A percentile compares a stretch with the other conserved stretches of the same genome.
Evolutionary conservation across 2,113 vertebrate species (phyloP).

Genomic region (Ornithorhynchus anatinus): DNA sequence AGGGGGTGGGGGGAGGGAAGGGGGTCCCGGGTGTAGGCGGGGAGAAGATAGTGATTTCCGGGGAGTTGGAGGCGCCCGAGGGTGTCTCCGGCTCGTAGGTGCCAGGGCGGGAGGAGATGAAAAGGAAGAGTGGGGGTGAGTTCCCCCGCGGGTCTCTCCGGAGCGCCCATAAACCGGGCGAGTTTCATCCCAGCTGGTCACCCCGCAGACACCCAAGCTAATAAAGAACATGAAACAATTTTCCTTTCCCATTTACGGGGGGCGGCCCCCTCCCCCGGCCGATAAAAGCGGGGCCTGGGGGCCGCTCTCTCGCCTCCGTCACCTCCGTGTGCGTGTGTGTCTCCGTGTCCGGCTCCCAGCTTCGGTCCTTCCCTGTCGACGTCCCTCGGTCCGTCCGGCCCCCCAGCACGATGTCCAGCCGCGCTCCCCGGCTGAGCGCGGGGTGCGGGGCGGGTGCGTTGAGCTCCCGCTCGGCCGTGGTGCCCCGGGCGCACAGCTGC

Average conservation of each 20-base stretch:
- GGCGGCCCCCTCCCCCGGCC: background rate
- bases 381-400: too few species aligned
- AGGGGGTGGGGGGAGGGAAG: background rate
- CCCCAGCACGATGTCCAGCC: background rate
- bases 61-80: background rate
- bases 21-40: background rate
- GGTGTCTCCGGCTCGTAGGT: background rate
- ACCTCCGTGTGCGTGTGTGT: too few species aligned
- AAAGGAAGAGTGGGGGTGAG: background rate
- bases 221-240: slow-evolving; percentile 14
- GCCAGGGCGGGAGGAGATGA: background rate
- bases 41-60: background rate
- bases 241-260: slow-evolving; percentile 32
- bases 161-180: slow-evolving; percentile 31
- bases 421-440: background rate
- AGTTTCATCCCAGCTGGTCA: background rate
- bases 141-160: background rate
- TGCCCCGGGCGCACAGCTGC: background rate
- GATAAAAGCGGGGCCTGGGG: slow-evolving; percentile 30
- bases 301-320: too few species aligned
- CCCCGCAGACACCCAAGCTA: slow-evolving; percentile 19
- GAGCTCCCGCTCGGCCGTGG: slow-evolving; percentile 1
- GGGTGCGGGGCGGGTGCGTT: background rate
- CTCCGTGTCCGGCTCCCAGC: background rate
- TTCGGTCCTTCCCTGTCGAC: background rate